Evolutionary conservation across 2,888 invertebrate species (phyloP).

Genomic region (Melangyna quadrimaculata): DNA sequence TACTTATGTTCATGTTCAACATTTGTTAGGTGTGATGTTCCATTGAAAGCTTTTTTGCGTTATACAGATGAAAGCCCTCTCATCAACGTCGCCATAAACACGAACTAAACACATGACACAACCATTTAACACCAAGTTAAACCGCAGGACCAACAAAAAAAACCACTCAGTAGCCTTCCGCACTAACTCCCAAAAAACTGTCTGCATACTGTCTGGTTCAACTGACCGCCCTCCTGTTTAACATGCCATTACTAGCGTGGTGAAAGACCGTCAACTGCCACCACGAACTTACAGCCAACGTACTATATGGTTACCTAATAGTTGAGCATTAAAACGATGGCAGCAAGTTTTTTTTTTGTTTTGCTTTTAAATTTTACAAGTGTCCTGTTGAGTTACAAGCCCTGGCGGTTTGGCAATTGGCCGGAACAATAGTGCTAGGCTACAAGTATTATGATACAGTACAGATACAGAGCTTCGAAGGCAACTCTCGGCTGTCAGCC

Average conservation of each 20-base stretch:
- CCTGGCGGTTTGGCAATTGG: constrained; percentile 69
- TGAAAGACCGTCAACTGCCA: constrained; percentile 55
- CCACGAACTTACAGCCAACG: constrained; percentile 38
- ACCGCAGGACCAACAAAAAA: constrained; percentile 49
- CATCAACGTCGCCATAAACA: constrained; percentile 32
- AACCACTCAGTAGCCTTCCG: neutral
- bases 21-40: neutral
- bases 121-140: constrained; percentile 58
- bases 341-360: neutral
- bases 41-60: constrained; percentile 12
- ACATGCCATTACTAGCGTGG: constrained; percentile 68
- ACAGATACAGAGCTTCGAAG: constrained; percentile 8
- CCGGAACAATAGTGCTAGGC: constrained; percentile 61
- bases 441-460: constrained; percentile 61
- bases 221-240: constrained; percentile 64
- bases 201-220: constrained; percentile 43
- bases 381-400: constrained; percentile 70
- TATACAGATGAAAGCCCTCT: neutral
- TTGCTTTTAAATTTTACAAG: constrained; percentile 34
- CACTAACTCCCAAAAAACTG: constrained; percentile 30
- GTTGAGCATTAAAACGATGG: constrained; percentile 50
- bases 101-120: constrained; percentile 49
- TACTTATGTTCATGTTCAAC: neutral
- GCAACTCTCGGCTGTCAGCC: constrained; percentile 58
- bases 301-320: constrained; percentile 17